Base-by-base conservation (phyloP, 2,797 vertebrate genomes). In the Girardinus metallicus region DNA sequence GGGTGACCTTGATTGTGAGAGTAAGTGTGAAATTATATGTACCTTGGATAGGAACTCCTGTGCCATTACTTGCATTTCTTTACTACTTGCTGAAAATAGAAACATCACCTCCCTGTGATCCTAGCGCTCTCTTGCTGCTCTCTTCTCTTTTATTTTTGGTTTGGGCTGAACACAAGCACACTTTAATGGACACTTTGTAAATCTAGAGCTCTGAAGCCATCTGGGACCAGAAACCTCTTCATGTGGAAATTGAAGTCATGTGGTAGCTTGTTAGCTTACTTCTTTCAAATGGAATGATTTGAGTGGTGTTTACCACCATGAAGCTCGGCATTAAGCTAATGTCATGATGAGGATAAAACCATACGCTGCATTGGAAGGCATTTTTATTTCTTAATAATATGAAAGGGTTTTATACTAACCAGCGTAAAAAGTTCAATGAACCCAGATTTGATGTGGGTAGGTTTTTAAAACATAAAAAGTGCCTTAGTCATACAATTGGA, bases 171-270 rank as follows among this genome's bases (percentile, higher is more conserved):
- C 78, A 78, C 36, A 44, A 74, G 36, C 43, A n/a, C n/a, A 72
- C 70, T 73, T 72, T 80, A 83, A 84, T 75, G 77, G 80, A 57
- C 71, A 77, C 74, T 57, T 51, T 81, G 31, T 81, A 79, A 83
- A 89, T 44, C 75, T 76, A 76, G 75, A 91, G 78, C 76, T 85
- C 81, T 83, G 82, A 79, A 82, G 80, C 83, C 87, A 90, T 93
- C 83, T 88, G 88, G 88, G 88, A 83, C 78, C 83, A 78, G 23
- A 87, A 90, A 83, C 74, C 74, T 88, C 79, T 87, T 86, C 80
- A 87, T 92, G 87, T 91, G 83, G 83, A 91, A 92, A 91, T 90
- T 85, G 74, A 85, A 87, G 86, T 90, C 91, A 92, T 93, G 87
- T 86, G 90, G 86, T 82, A 5, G 51, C 86, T 92, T 86, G 85